Conservation (phyloP, 2,797 vertebrate genomes). For the Antrozous pallidus region DNA sequence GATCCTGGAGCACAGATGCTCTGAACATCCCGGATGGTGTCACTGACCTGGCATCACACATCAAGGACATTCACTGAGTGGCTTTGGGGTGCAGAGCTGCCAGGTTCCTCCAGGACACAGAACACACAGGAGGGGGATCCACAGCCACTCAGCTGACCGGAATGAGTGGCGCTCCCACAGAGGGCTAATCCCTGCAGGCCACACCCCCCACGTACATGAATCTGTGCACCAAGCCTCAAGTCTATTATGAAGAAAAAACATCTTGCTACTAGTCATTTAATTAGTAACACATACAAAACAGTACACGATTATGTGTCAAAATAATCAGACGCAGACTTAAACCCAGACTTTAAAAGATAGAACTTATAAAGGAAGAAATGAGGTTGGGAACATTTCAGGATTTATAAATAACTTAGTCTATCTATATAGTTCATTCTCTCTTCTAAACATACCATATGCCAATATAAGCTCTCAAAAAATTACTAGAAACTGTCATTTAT, state of each 20-base stretch:
- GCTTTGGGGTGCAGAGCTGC: no score
- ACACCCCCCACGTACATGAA: no score
- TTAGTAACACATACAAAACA: neutral
- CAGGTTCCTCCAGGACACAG: no score
- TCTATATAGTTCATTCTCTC: neutral
- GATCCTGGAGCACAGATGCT: no score
- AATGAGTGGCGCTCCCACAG: no score
- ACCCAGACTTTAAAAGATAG: neutral
- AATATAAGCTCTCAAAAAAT: neutral
- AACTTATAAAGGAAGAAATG: neutral
- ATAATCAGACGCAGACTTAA: neutral
- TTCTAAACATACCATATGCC: neutral
- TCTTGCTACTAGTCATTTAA: neutral
- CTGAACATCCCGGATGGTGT: no score
- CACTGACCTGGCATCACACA: no score
- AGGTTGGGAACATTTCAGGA: neutral
- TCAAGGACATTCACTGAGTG: no score
- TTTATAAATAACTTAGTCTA: neutral
- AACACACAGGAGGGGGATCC: no score
- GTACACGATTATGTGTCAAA: neutral
- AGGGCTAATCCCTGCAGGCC: no score
- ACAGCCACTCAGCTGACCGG: no score
- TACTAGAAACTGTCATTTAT: conserved; percentile 14
- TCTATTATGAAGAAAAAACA: neutral
- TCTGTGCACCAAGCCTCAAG: no score